These are phyloP conservation scores for Mormyrops attenuatus DNA, from an alignment of 2,797 vertebrate genomes.

Conservation along the genomic window DNA sequence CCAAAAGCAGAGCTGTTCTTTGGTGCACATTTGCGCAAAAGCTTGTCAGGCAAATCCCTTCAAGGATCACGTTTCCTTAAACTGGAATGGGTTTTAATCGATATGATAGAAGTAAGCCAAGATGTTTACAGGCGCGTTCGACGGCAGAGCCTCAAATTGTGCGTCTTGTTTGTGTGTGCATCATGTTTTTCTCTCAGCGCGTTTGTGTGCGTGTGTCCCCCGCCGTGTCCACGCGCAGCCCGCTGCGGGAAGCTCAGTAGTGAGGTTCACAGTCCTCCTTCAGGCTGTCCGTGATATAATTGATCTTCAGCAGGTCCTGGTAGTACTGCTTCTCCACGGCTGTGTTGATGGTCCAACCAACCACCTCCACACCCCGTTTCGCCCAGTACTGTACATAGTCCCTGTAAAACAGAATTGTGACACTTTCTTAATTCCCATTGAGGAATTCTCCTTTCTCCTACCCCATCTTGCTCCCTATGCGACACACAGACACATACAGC, in stretches of 20 bases:
- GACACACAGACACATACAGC: neutral
- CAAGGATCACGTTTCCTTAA: neutral
- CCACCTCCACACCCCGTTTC: slow-evolving; percentile 57
- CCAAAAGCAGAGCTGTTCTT: neutral
- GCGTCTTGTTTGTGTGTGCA: neutral
- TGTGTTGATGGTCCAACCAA: slow-evolving; percentile 69
- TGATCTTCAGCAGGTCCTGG: slow-evolving; percentile 65
- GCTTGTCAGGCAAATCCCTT: neutral
- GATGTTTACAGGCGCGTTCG: neutral
- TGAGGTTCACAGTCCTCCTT: slow-evolving; percentile 72
- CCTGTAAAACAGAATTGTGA: slow-evolving; percentile 35
- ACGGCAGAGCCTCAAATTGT: neutral
- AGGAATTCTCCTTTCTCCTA: neutral
- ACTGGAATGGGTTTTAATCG: neutral
- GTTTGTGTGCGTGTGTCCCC: neutral
- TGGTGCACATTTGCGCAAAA: neutral
- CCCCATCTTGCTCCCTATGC: neutral
- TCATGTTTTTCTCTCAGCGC: neutral
- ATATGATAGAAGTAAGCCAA: neutral
- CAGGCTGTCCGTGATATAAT: slow-evolving; percentile 78
- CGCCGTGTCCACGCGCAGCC: slow-evolving; percentile 3
- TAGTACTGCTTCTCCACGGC: slow-evolving; percentile 68
- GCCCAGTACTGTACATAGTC: slow-evolving; percentile 65
- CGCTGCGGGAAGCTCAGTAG: slow-evolving; percentile 38
- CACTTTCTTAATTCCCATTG: neutral